Base-by-base conservation (phyloP, 2,888 invertebrate species). In the Drosophila anomalata region DNA sequence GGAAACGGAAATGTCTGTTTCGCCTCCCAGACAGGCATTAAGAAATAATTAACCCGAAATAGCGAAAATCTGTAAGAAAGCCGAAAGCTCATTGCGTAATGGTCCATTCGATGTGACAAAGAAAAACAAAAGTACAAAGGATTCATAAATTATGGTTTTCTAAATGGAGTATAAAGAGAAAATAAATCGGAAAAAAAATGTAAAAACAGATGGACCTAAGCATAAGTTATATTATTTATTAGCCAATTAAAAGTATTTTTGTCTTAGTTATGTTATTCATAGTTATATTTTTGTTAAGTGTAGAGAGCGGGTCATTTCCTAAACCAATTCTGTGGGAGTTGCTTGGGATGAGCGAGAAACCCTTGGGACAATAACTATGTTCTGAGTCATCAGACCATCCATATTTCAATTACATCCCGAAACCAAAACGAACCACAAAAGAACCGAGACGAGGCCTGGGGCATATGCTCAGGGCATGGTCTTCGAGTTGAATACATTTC, bases 61-160 rank as follows among this genome's bases (percentile, higher is more conserved):
- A 52, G 66, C 58, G 68, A 60, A 68, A 69, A 59, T 53, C 62
- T 55, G 33, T 46, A 44, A 59, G 58, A 22, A 55, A 60, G 72
- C 75, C 79, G 70, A 80, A 77, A 81, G 82, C 82, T 77, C 68
- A 77, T 75, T 72, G 72, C 77, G 85, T 67, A 81, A 81, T 80
- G 76, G 82, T 77, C 85, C 75, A 81, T 67, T 82, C 75, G 82
- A 65, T 54, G 73, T 67, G 78, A 81, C 47, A 69, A 69, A 53
- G 42, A 53, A 52, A 59, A 59, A 69, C 48, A 60, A 44, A 41
- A 48, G 20, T 41, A 12, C 65, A 36, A 39, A 31, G 33, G 29
- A 20, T 60, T 55, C 60, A 51, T 58, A 41, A 56, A 61, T 20
- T 17, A 41, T 17, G 8, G 9, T 8, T 17, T 9, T n/a, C 17